Percentiles rank a stretch among this genome's conserved stretches.
phyloP scores from a whole-genome alignment of 2,888 invertebrate genomes.

The Papilio demoleus region DNA sequence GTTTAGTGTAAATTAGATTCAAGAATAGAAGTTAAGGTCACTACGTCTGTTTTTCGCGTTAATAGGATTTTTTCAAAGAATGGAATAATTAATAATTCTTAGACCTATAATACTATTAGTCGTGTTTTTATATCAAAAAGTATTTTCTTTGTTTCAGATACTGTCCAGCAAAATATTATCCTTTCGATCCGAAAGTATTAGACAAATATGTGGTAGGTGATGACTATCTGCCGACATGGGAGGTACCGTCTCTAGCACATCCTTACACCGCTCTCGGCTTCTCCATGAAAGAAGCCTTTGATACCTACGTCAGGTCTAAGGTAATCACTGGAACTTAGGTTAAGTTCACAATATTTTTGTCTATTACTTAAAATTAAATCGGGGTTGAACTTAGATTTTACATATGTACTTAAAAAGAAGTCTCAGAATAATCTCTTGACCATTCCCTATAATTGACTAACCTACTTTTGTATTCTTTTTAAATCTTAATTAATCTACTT shows the following conservation, averaged over 20 bases:
- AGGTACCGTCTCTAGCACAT: slow-evolving; percentile 90
- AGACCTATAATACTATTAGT: no score
- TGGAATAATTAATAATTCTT: no score
- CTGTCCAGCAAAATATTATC: slow-evolving; percentile 94
- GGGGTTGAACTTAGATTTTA: no score
- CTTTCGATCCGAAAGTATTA: slow-evolving; percentile 90
- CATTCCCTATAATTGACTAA: no score
- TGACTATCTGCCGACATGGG: slow-evolving; percentile 97
- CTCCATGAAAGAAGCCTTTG: slow-evolving; percentile 94
- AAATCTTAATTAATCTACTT: no score
- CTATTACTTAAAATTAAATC: no score
- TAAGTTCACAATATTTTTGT: no score
- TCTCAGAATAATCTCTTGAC: no score
- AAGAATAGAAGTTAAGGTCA: slow-evolving; percentile 5
- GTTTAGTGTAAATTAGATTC: slow-evolving; percentile 4
- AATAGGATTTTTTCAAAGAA: background rate
- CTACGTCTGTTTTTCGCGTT: slow-evolving; percentile 1
- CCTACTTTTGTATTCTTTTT: no score
- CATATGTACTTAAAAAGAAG: no score
- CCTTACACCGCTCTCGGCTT: slow-evolving; percentile 89
- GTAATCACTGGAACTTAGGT: slow-evolving; percentile 49
- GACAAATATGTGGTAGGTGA: slow-evolving; percentile 98
- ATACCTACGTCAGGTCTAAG: slow-evolving; percentile 86
- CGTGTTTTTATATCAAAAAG: no score
- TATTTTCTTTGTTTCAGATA: slow-evolving; percentile 89